phyloP scores from a whole-genome alignment of 2,113 vertebrate species.

The Diadophis punctatus region DNA sequence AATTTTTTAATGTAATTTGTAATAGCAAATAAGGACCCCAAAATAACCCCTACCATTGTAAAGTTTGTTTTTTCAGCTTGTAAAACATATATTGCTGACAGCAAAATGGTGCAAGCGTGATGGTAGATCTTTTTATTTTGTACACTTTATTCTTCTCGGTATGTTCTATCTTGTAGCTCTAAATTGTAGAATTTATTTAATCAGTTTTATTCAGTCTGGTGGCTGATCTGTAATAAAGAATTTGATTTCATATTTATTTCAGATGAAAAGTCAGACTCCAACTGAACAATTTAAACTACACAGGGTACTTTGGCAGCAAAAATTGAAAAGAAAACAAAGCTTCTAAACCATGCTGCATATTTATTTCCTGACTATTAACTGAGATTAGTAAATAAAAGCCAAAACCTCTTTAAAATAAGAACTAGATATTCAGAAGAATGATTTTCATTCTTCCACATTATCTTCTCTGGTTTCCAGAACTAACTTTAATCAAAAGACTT shows the following conservation, averaged over 20 bases:
- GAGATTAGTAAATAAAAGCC: constrained; percentile 29
- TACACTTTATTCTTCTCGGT: neutral
- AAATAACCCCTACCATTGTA: neutral
- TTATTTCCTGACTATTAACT: neutral
- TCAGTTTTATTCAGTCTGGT: neutral
- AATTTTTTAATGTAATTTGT: neutral
- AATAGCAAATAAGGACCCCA: neutral
- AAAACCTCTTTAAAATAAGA: constrained; percentile 23
- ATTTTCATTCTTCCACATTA: neutral
- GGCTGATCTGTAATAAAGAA: neutral
- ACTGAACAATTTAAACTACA: fast-evolving
- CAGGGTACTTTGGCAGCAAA: fast-evolving
- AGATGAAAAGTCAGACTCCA: fast-evolving
- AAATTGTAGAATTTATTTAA: neutral
- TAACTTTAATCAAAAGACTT: neutral
- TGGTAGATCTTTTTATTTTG: neutral
- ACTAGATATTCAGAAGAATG: constrained; percentile 17
- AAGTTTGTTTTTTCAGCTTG: neutral
- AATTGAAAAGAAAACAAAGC: neutral
- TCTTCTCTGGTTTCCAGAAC: neutral
- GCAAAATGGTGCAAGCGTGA: neutral
- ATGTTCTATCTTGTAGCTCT: neutral
- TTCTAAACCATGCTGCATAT: neutral
- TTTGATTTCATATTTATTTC: neutral
- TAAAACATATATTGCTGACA: neutral